These are phyloP conservation scores for Drosophila burlai DNA, from an alignment of 1,140 invertebrate species.

Conservation along the genomic window DNA sequence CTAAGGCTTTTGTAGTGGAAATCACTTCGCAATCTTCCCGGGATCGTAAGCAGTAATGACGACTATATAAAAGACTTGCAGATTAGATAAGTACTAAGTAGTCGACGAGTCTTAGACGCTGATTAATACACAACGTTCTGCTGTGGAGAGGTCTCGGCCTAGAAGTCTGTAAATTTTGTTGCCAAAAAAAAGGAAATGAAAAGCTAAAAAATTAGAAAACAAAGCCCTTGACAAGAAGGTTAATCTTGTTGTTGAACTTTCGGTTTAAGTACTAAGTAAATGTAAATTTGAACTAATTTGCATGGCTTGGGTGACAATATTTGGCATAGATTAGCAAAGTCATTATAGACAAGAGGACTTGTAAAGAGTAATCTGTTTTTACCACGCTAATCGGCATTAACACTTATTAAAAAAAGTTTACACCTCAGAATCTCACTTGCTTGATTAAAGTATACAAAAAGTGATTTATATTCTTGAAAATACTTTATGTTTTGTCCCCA, in stretches of 20 bases:
- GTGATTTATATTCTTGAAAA: neutral
- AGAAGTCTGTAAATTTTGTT: slow-evolving; percentile 6
- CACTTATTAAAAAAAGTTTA: neutral
- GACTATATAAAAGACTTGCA: slow-evolving; percentile 44
- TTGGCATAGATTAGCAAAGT: slow-evolving; percentile 6
- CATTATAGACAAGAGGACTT: slow-evolving; percentile 9
- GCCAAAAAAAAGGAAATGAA: neutral
- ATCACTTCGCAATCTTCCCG: slow-evolving; percentile 48
- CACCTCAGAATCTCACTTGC: neutral
- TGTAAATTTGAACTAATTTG: slow-evolving; percentile 14
- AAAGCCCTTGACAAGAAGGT: slow-evolving; percentile 1
- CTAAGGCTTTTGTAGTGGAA: slow-evolving; percentile 60
- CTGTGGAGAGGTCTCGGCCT: neutral
- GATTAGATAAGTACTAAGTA: slow-evolving; percentile 44
- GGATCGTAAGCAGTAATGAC: slow-evolving; percentile 24
- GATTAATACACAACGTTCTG: slow-evolving; percentile 21
- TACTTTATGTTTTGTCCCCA: neutral
- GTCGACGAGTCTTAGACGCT: slow-evolving; percentile 3
- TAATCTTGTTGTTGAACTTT: slow-evolving; percentile 14
- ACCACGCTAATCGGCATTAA: neutral
- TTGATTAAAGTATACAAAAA: neutral
- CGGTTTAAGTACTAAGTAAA: neutral
- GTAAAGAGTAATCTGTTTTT: slow-evolving; percentile 12
- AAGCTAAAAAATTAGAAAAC: neutral
- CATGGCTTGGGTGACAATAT: slow-evolving; percentile 8